Evolutionary conservation across 2,888 invertebrate genomes (phyloP).

Genomic region (Caenorhabditis sulstoni): DNA sequence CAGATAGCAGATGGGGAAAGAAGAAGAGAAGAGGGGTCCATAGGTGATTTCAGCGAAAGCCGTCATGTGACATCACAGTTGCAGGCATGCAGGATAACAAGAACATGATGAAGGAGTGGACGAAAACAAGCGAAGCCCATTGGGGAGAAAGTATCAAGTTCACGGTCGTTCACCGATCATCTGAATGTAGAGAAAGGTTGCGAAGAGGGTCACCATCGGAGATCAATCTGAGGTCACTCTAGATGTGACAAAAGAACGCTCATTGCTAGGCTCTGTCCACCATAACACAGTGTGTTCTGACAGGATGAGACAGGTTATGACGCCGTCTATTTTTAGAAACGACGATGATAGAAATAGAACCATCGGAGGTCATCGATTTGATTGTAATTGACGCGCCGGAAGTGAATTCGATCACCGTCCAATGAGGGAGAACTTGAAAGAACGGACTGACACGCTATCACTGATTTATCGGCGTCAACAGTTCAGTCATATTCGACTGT

Average conservation of each 20-base stretch:
- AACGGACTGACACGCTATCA: constrained; percentile 29
- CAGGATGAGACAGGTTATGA: not conserved
- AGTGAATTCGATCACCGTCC: not conserved
- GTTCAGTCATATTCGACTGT: constrained; percentile 41
- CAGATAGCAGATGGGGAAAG: not conserved
- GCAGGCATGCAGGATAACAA: constrained; percentile 1
- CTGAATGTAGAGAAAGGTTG: not conserved
- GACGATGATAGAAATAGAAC: constrained; percentile 6
- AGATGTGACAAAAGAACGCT: not conserved
- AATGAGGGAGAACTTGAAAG: constrained; percentile 5
- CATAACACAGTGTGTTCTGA: constrained; percentile 40
- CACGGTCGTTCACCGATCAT: constrained; percentile 15
- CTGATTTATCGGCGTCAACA: constrained; percentile 37
- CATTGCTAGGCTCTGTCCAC: constrained; percentile 23
- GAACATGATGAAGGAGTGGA: constrained; percentile 23
- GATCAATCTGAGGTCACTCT: constrained; percentile 3
- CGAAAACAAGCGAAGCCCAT: constrained; percentile 18
- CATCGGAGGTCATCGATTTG: constrained; percentile 3
- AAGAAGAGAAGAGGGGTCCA: not conserved
- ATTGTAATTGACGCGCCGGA: constrained; percentile 17
- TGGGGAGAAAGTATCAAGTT: constrained; percentile 6
- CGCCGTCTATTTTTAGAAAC: constrained; percentile 2
- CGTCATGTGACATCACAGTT: constrained; percentile 33
- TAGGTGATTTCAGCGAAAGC: constrained; percentile 30
- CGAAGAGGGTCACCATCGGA: not conserved